Conservation (phyloP, 2,888 invertebrate genomes). For the Notocelia uddmanniana region DNA sequence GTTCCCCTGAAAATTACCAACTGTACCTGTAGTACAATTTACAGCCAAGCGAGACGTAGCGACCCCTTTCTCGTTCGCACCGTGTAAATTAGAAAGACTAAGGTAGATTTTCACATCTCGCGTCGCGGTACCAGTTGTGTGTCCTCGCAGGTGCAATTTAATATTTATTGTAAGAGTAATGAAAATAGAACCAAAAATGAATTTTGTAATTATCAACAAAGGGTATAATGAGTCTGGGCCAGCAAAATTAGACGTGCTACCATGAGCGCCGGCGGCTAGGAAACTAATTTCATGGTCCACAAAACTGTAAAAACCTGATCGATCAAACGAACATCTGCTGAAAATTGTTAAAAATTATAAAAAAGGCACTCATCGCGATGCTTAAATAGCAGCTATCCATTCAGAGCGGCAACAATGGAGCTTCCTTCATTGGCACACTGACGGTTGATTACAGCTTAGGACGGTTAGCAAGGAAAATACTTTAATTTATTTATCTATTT, state of each 20-base stretch:
- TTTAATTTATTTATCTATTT: not conserved
- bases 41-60: no score
- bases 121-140: no score
- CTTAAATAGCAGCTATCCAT: slow-evolving; percentile 85
- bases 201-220: slow-evolving; percentile 22
- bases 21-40: no score
- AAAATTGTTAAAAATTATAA: slow-evolving; percentile 80
- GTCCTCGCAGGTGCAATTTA: no score
- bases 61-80: no score
- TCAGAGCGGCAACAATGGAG: slow-evolving; percentile 82
- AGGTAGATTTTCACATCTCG: no score
- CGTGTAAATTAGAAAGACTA: no score
- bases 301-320: slow-evolving; percentile 76
- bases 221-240: slow-evolving; percentile 14
- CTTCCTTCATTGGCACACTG: slow-evolving; percentile 85
- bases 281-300: slow-evolving; percentile 78
- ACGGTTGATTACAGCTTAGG: slow-evolving; percentile 79
- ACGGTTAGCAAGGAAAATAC: slow-evolving; percentile 63
- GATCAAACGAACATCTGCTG: slow-evolving; percentile 82
- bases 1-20: not conserved
- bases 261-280: slow-evolving; percentile 48
- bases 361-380: slow-evolving; percentile 76
- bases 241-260: slow-evolving; percentile 21
- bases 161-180: not conserved
- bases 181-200: not conserved